Percentiles rank a stretch among this genome's conserved stretches.
Conservation (phyloP, 2,113 vertebrate genomes). For the Noturus placidus region DNA sequence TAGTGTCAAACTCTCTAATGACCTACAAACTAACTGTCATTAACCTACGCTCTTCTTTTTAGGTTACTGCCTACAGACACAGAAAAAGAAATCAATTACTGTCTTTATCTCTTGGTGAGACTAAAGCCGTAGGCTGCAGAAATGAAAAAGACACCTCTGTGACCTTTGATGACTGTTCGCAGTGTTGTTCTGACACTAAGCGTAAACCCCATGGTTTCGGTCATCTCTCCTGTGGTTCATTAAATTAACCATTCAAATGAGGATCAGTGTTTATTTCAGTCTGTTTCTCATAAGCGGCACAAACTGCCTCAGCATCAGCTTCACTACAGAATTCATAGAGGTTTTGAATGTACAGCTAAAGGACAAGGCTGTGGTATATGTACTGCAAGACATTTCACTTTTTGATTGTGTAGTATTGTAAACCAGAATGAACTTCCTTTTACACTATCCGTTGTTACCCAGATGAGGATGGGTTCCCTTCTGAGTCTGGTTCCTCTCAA, state of each 20-base stretch:
- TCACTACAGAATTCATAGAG: neutral
- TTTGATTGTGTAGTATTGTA: no score
- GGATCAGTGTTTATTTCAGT: slow-evolving; percentile 14
- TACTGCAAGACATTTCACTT: neutral
- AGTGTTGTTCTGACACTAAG: slow-evolving; percentile 17
- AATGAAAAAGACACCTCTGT: slow-evolving; percentile 36
- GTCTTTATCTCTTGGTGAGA: slow-evolving; percentile 65
- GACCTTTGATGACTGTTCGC: slow-evolving; percentile 32
- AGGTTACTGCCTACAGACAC: slow-evolving; percentile 75
- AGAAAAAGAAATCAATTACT: slow-evolving; percentile 74
- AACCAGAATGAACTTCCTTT: no score
- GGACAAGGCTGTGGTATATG: neutral
- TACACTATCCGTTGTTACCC: no score
- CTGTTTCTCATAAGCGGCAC: neutral
- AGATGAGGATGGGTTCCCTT: no score
- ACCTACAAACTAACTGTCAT: slow-evolving; percentile 79
- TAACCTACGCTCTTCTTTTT: slow-evolving; percentile 78
- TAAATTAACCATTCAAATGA: slow-evolving; percentile 31
- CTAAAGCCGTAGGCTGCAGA: slow-evolving; percentile 60
- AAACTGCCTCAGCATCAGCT: neutral
- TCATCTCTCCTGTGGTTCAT: slow-evolving; percentile 14
- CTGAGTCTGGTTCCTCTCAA: no score
- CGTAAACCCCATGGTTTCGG: slow-evolving; percentile 16
- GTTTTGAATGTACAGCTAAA: neutral
- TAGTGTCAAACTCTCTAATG: slow-evolving; percentile 71